phyloP scores from a whole-genome alignment of 2,113 vertebrate species.

The Sebastes schlegelii region DNA sequence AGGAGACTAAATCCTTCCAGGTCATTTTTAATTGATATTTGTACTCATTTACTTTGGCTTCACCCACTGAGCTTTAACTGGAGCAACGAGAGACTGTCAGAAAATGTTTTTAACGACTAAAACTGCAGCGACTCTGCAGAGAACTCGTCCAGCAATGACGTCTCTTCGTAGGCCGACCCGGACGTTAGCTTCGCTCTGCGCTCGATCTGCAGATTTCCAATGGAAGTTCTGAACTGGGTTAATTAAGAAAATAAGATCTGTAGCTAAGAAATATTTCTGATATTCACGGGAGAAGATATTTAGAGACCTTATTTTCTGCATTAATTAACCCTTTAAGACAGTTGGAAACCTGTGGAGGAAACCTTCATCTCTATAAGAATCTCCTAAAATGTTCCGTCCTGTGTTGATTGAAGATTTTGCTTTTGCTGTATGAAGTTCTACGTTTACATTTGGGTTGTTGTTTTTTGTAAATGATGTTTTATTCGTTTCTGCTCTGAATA shows the following conservation, averaged over 20 bases:
- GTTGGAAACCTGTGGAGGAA: slow-evolving; percentile 3
- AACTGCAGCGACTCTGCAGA: not conserved
- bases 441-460: slow-evolving; percentile 67
- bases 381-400: not conserved
- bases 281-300: not conserved
- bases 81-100: not conserved
- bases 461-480: slow-evolving; percentile 41
- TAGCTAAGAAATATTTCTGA: not conserved
- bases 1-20: not conserved
- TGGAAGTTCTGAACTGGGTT: not conserved
- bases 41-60: not conserved
- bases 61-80: not conserved
- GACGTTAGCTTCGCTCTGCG: slow-evolving; percentile 27
- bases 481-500: slow-evolving; percentile 35
- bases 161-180: slow-evolving; percentile 30
- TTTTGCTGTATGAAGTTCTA: slow-evolving; percentile 44
- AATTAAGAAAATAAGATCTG: not conserved
- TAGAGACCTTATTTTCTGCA: not conserved
- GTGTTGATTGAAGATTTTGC: slow-evolving; percentile 30
- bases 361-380: not conserved
- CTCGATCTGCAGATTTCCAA: slow-evolving; percentile 15
- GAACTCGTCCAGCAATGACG: slow-evolving; percentile 36
- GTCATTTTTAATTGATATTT: not conserved
- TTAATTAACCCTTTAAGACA: not conserved
- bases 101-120: not conserved